phyloP scores from a whole-genome alignment of 2,888 invertebrate genomes.

The Amphipyra berbera region DNA sequence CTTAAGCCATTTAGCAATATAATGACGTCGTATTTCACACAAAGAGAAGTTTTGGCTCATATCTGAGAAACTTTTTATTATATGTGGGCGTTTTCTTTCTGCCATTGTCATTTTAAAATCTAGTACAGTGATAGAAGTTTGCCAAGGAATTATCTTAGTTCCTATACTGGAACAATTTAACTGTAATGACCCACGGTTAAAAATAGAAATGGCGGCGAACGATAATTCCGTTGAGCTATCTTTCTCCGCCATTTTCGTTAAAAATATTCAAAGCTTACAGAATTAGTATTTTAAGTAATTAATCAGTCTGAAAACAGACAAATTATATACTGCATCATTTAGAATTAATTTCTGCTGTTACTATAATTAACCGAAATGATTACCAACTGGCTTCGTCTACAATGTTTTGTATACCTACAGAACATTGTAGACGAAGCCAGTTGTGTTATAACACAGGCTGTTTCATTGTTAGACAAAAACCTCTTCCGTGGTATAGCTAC shows the following conservation, averaged over 20 bases:
- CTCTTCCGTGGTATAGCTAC: background rate
- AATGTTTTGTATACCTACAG: no score
- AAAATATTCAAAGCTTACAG: conserved; percentile 1
- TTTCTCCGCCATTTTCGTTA: no score
- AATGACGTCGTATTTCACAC: conserved; percentile 65
- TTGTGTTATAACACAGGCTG: no score
- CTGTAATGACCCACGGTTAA: no score
- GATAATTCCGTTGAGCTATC: no score
- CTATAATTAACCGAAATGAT: conserved; percentile 38
- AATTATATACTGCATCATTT: conserved; percentile 25
- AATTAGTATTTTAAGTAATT: conserved; percentile 16
- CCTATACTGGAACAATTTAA: conserved; percentile 12
- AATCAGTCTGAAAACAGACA: conserved; percentile 33
- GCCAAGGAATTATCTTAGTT: conserved; percentile 34
- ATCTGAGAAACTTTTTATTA: conserved; percentile 62
- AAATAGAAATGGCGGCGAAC: no score
- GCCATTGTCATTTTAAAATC: conserved; percentile 45
- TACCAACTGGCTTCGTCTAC: conserved; percentile 1
- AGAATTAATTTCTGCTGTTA: conserved; percentile 12
- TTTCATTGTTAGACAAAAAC: background rate
- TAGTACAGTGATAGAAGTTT: conserved; percentile 22
- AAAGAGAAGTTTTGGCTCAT: conserved; percentile 63
- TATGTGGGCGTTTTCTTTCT: conserved; percentile 39
- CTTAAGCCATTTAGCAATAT: conserved; percentile 52
- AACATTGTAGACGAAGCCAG: no score